Evolutionary conservation across 2,888 invertebrate species (phyloP).

Genomic region (Disparrhopalites patrizii): DNA sequence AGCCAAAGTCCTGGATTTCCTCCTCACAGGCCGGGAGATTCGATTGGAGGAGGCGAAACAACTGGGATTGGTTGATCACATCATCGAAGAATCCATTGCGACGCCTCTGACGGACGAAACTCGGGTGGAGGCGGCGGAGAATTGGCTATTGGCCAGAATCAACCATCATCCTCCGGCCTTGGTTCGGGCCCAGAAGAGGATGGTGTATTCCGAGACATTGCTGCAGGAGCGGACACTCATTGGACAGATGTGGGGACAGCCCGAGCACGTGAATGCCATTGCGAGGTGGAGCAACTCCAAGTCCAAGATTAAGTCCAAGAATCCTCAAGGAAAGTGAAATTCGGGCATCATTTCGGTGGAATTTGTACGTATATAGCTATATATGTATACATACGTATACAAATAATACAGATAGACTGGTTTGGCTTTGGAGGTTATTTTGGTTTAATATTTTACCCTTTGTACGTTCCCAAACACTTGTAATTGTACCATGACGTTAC

Average conservation of each 20-base stretch:
- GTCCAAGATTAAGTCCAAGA: too few relatives aligned
- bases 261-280: neutral
- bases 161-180: slow-evolving; percentile 47
- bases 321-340: too few relatives aligned
- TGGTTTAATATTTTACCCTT: too few relatives aligned
- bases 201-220: slow-evolving; percentile 46
- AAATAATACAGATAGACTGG: too few relatives aligned
- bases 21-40: slow-evolving; percentile 51
- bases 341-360: too few relatives aligned
- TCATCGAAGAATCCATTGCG: too few relatives aligned
- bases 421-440: too few relatives aligned
- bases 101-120: slow-evolving; percentile 47
- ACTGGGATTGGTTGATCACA: slow-evolving; percentile 53
- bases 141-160: slow-evolving; percentile 23
- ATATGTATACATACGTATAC: too few relatives aligned
- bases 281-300: too few relatives aligned
- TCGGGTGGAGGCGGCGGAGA: slow-evolving; percentile 31
- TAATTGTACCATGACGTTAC: too few relatives aligned
- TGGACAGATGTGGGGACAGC: slow-evolving; percentile 52
- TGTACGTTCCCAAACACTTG: too few relatives aligned
- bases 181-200: slow-evolving; percentile 48
- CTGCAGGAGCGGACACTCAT: slow-evolving; percentile 52
- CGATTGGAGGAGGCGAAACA: slow-evolving; percentile 50
- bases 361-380: too few relatives aligned
- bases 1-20: slow-evolving; percentile 53